These are phyloP conservation scores for Sinohyriopsis cumingii DNA, from an alignment of 2,888 invertebrate species.

Conservation along the genomic window DNA sequence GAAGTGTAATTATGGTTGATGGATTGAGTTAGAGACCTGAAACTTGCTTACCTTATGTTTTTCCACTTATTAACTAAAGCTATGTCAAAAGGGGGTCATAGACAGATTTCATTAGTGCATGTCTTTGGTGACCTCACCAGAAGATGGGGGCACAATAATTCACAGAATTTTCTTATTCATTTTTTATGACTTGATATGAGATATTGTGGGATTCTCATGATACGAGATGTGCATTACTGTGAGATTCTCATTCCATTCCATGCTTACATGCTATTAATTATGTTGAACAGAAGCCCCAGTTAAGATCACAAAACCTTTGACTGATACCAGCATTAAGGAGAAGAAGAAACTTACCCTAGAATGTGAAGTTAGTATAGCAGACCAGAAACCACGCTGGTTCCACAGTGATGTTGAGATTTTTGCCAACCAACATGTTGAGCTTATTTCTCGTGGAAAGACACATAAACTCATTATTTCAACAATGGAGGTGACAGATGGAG, in stretches of 20 bases:
- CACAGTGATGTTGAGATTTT: conserved; percentile 83
- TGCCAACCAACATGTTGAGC: conserved; percentile 85
- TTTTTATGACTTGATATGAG: too few species aligned
- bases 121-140: too few species aligned
- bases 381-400: conserved; percentile 94
- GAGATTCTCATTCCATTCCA: not conserved
- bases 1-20: too few species aligned
- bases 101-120: too few species aligned
- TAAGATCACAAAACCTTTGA: conserved; percentile 37
- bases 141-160: too few species aligned
- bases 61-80: too few species aligned
- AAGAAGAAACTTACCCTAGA: conserved; percentile 81
- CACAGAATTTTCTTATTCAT: too few species aligned
- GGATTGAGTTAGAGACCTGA: too few species aligned
- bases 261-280: not conserved
- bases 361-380: conserved; percentile 93
- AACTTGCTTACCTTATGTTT: too few species aligned
- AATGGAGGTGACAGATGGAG: conserved; percentile 49
- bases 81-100: too few species aligned
- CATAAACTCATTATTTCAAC: conserved; percentile 51
- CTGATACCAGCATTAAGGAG: conserved; percentile 36
- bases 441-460: conserved; percentile 82
- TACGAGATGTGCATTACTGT: not conserved
- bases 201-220: not conserved
- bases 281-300: conserved; percentile 33